Evolutionary conservation across 1,140 invertebrate species (phyloP), one percentile per base, ranked within the genome.

Genomic region (Drosophila eugracilis): DNA sequence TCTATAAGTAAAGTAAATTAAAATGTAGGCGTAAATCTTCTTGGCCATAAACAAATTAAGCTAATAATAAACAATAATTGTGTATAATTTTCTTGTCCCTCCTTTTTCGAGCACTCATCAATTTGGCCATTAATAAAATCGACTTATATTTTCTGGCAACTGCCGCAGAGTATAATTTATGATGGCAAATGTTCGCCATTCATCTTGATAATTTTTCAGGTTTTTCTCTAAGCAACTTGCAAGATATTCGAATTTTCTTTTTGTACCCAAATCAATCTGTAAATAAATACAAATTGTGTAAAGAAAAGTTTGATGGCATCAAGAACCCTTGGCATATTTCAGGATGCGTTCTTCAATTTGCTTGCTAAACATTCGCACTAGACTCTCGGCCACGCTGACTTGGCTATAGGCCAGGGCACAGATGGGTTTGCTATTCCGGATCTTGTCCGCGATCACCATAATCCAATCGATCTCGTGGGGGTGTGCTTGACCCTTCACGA

Each of bases 381-480:
- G 10, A 5, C 37, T 32, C 2, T 12, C 10, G 2, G 42, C 65
- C 4, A 59, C 19, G 24, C 19, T 53, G 1, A 52, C 67, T 36
- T 79, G 78, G 22, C 53, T 39, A 0, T 62, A 42, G 14, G 96
- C 98, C 53, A 99, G 92, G 47, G 97, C 98, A 93, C 99, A 99
- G 91, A 99, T 99, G 1, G 53, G 28, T 1, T 98, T 99, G 89
- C 99, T 98, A 6, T 98, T 96, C 94, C 99, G 97, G 91, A 99
- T 99, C 93, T 99, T 98, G 92, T 99, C 99, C 58, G 97, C 97
- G 36, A 99, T 93, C 92, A 99, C 98, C 95, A 97, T 98, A 14
- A 99, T 86, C 96, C 99, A 99, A 79, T 99, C 98, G 81, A 99
- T 99, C 94, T 99, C 98, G 69, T 96, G 96, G 10, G 95, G 94